These are phyloP conservation scores for Sphenodon punctatus DNA, from an alignment of 2,797 vertebrate genomes.

Conservation along the genomic window DNA sequence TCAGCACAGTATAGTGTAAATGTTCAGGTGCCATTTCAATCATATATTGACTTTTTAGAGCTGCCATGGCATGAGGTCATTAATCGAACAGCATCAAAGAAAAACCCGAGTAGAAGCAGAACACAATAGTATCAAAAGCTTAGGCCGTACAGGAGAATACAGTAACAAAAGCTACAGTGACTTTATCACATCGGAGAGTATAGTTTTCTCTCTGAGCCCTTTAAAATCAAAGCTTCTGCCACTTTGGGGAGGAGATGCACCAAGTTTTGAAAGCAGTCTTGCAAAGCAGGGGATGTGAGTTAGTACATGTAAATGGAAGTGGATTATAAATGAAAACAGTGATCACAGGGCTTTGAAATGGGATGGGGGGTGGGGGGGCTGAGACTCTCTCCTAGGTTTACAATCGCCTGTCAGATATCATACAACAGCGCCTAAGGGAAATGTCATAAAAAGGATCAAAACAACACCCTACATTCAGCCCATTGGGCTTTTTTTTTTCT, in stretches of 20 bases:
- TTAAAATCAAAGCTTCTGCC: constrained; percentile 25
- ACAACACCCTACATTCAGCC: constrained; percentile 27
- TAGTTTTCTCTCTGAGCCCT: not conserved
- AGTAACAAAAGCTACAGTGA: not conserved
- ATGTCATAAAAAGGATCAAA: constrained; percentile 51
- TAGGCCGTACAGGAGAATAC: constrained; percentile 16
- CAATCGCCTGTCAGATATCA: constrained; percentile 26
- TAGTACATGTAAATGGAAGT: not conserved
- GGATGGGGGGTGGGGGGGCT: not conserved
- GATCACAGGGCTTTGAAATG: constrained; percentile 49
- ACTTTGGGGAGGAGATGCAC: constrained; percentile 26
- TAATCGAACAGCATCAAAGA: not conserved
- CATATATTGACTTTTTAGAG: not conserved
- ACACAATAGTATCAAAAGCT: not conserved
- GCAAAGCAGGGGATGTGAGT: constrained; percentile 1
- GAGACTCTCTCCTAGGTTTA: constrained; percentile 43
- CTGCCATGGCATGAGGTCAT: not conserved
- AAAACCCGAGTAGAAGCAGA: not conserved
- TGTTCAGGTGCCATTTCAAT: not conserved
- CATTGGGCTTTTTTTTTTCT: constrained; percentile 18
- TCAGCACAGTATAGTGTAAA: not conserved
- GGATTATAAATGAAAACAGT: constrained; percentile 55
- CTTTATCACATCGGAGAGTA: not conserved
- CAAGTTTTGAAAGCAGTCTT: constrained; percentile 44
- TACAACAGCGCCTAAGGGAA: constrained; percentile 36